Base-by-base conservation (phyloP, 2,888 invertebrate species). In the Scaptomyza parva region DNA sequence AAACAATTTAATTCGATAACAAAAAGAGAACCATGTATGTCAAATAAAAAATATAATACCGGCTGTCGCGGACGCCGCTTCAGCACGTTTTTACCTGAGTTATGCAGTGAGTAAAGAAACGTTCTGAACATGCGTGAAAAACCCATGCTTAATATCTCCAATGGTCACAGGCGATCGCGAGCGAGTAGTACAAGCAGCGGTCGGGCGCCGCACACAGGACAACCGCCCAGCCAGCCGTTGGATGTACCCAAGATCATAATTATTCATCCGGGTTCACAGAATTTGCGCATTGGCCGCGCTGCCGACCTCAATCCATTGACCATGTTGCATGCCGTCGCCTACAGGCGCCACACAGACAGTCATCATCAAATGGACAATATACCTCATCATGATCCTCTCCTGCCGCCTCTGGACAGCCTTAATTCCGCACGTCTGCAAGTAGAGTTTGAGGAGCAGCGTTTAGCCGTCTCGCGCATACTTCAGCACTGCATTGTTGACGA, bases 241-340 rank as follows among this genome's bases (percentile, higher is more conserved):
- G 88, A 86, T 82, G 95, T 96, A 0, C 95, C 96, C 84, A 95
- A 95, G 65, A 96, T 97, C 40, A 95, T 99, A 63, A 95, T 98
- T n/a, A 97, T 98, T 58, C 98, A 98, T 89, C 98, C 98, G 18
- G 98, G 98, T 7, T 98, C 98, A 0, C 93, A 96, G 47, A 95
- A 97, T 91, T 93, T 98, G 22, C 93, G 98, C 68, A 96, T 98
- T 89, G 98, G 98, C 0, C 92, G 97, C 80, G 98, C 98, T 1
- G 97, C 97, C 0, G 98, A 98, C 91, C 92, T 97, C 3, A 94
- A 96, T 89, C 98, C 98, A 9, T 93, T 96, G 57, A 96, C 95
- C 35, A 93, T 98, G 61, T 93, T 98, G 1, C 98, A 98, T 92
- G 92, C 91, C 0, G 83, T 92, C 11, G 92, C 89, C 0, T 78